Evolutionary conservation across 2,113 vertebrate species (phyloP).

Genomic region (Actinemys pallida): DNA sequence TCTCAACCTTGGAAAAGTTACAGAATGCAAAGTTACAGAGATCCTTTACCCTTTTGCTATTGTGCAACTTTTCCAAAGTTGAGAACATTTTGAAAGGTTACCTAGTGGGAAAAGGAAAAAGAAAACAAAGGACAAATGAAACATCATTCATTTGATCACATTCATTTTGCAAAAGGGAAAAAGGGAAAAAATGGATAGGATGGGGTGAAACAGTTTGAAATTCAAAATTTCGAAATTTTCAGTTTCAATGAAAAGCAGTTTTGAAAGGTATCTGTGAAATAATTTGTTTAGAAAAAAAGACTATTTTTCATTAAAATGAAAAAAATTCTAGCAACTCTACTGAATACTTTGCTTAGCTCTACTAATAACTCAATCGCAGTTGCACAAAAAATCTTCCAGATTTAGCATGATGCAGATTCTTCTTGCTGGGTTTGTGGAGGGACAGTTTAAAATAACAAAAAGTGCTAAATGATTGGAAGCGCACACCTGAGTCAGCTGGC

Average conservation of each 20-base stretch:
- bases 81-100: not conserved
- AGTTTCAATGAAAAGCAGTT: not conserved
- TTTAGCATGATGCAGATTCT: not conserved
- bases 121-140: not conserved
- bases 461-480: not conserved
- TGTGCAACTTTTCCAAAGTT: not conserved
- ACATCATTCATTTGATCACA: not conserved
- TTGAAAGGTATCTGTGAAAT: not conserved
- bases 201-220: not conserved
- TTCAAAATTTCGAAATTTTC: not conserved
- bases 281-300: not conserved
- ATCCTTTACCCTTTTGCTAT: not conserved
- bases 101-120: not conserved
- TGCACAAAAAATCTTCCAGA: not conserved
- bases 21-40: not conserved
- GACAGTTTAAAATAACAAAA: not conserved
- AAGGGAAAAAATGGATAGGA: not conserved
- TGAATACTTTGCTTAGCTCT: not conserved
- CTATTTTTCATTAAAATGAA: not conserved
- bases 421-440: not conserved
- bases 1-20: not conserved
- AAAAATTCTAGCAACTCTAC: not conserved
- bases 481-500: not conserved
- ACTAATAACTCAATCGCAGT: not conserved
- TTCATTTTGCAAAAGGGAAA: not conserved